Evolutionary conservation across 2,113 vertebrate genomes (phyloP).

Genomic region (Onychorhynchus coronatus): DNA sequence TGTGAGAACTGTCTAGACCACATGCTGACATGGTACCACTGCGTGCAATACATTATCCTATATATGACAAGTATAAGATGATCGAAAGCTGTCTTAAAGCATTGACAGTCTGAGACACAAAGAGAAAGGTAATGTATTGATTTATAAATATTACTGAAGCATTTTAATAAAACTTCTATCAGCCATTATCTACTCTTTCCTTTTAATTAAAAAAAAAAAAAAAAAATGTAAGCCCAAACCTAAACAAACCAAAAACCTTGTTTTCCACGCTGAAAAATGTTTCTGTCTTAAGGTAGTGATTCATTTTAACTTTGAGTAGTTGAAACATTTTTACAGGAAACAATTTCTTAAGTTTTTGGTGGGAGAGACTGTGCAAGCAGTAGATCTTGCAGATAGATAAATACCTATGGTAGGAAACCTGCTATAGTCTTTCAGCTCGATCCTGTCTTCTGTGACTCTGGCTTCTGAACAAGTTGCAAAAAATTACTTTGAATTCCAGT

Average conservation of each 20-base stretch:
- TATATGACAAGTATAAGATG: not conserved
- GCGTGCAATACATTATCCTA: not conserved
- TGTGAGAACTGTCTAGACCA: not conserved
- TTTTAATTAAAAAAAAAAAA: not conserved
- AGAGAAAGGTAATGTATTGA: not conserved
- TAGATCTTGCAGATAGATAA: not conserved
- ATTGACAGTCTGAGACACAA: not conserved
- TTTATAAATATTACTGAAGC: not conserved
- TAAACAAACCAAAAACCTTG: not conserved
- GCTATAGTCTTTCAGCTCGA: not conserved
- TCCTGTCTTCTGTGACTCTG: not conserved
- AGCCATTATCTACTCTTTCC: not conserved
- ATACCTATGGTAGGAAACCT: not conserved
- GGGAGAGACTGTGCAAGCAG: not conserved
- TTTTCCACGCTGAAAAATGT: not conserved
- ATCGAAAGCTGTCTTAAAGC: constrained; percentile 13
- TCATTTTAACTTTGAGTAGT: not conserved
- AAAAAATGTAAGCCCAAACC: not conserved
- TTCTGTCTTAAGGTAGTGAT: not conserved
- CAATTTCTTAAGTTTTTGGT: not conserved
- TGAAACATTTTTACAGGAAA: not conserved
- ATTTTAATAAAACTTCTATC: not conserved
- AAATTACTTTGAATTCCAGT: not conserved
- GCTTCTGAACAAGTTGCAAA: not conserved
- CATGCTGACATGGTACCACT: constrained; percentile 23